A percentile compares a stretch with the other conserved stretches of the same genome.
phyloP scores from a whole-genome alignment of 2,888 invertebrate genomes.

The Agrochola macilenta region DNA sequence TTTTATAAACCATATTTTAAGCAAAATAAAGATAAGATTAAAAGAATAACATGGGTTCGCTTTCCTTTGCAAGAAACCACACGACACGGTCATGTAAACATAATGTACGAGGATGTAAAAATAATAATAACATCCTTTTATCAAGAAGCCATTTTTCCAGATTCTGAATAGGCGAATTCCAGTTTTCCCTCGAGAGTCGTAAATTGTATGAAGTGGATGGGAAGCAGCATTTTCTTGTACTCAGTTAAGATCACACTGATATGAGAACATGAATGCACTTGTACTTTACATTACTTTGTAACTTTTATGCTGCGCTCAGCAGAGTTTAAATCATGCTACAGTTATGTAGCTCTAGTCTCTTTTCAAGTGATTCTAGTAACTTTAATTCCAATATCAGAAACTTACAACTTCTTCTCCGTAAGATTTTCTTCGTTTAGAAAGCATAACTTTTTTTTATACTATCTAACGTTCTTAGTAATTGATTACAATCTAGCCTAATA shows the following conservation, averaged over 20 bases:
- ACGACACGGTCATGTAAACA: conserved; percentile 16
- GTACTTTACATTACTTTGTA: conserved; percentile 16
- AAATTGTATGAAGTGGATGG: conserved; percentile 52
- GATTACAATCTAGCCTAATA: too few relatives aligned
- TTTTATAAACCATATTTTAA: too few relatives aligned
- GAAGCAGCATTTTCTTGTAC: conserved; percentile 36
- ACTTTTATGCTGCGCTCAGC: conserved; percentile 6
- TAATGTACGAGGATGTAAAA: conserved; percentile 29
- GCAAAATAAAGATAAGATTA: too few relatives aligned
- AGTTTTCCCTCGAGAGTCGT: conserved; percentile 42
- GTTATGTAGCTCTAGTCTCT: not conserved
- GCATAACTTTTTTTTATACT: not conserved
- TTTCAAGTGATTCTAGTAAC: not conserved
- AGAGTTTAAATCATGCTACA: conserved; percentile 7
- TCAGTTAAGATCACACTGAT: conserved; percentile 34
- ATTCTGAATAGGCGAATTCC: conserved; percentile 34
- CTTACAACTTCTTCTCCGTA: not conserved
- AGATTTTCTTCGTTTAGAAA: not conserved
- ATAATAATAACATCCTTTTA: conserved; percentile 30
- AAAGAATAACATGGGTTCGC: not conserved
- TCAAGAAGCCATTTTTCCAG: conserved; percentile 27
- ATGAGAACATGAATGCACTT: conserved; percentile 27
- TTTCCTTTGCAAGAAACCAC: not conserved
- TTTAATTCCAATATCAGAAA: not conserved
- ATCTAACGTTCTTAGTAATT: too few relatives aligned